These are phyloP conservation scores for Apotomis capreana DNA, from an alignment of 2,888 invertebrate species.

Conservation along the genomic window DNA sequence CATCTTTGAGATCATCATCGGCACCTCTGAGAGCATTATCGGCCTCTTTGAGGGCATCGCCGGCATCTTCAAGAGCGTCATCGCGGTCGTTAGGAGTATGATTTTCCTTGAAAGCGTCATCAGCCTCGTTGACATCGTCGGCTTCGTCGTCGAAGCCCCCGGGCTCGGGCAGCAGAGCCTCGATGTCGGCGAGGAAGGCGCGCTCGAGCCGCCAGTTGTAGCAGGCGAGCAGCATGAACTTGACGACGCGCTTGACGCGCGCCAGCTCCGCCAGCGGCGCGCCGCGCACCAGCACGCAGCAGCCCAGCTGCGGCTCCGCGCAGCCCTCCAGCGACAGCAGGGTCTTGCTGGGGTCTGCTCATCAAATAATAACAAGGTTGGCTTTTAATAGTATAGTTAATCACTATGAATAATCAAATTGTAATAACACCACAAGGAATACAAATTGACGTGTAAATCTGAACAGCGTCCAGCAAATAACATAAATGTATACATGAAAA, in stretches of 20 bases:
- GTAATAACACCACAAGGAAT: too few relatives aligned
- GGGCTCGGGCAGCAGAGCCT: conserved; percentile 73
- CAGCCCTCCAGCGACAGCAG: conserved; percentile 97
- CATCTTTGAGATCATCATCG: too few relatives aligned
- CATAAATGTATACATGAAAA: too few relatives aligned
- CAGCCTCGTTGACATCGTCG: conserved; percentile 43
- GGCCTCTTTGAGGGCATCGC: too few relatives aligned
- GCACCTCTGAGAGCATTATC: too few relatives aligned
- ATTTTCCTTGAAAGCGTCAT: conserved; percentile 24
- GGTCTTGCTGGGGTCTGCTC: conserved; percentile 88
- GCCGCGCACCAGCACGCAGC: conserved; percentile 94
- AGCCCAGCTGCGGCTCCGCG: conserved; percentile 91
- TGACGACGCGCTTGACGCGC: conserved; percentile 92
- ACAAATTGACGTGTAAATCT: too few relatives aligned
- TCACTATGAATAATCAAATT: too few relatives aligned
- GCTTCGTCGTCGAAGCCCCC: conserved; percentile 70
- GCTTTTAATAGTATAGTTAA: too few relatives aligned
- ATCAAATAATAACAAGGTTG: too few relatives aligned
- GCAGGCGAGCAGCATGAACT: conserved; percentile 90
- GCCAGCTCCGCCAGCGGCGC: conserved; percentile 87
- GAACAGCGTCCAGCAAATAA: too few relatives aligned
- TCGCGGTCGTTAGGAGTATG: not conserved
- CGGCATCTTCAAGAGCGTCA: too few relatives aligned
- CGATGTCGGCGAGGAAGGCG: conserved; percentile 95
- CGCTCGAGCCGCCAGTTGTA: conserved; percentile 97